These are phyloP conservation scores for Agriopis marginaria DNA, from an alignment of 2,888 invertebrate genomes.

Conservation along the genomic window DNA sequence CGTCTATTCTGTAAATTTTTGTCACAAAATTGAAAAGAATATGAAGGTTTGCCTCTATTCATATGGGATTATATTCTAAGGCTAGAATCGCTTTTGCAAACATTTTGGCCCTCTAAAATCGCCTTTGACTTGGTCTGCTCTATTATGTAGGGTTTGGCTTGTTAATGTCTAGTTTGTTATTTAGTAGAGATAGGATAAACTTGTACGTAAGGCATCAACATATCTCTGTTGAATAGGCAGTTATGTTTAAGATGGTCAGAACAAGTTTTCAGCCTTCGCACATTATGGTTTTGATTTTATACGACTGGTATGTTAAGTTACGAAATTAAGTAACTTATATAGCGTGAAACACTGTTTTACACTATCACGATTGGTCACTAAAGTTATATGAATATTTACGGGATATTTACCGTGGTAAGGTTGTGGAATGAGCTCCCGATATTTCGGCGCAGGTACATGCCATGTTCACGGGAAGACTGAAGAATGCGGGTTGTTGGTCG, in stretches of 20 bases:
- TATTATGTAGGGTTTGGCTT: constrained; percentile 43
- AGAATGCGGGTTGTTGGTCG: too few species aligned
- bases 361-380: too few species aligned
- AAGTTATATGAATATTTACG: too few species aligned
- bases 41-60: not conserved
- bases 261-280: not conserved
- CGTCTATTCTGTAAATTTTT: not conserved
- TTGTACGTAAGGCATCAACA: constrained; percentile 60
- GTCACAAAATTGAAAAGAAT: not conserved
- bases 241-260: constrained; percentile 28
- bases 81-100: not conserved
- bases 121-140: not conserved
- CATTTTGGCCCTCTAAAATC: not conserved
- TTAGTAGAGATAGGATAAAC: constrained; percentile 54
- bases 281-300: too few species aligned
- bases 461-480: too few species aligned
- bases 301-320: too few species aligned
- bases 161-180: constrained; percentile 64
- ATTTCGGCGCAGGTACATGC: too few species aligned
- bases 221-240: constrained; percentile 55
- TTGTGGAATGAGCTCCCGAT: too few species aligned
- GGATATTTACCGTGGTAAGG: too few species aligned
- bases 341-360: too few species aligned
- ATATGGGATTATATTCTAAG: not conserved
- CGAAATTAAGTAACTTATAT: too few species aligned